Conservation (phyloP, 2,888 invertebrate species). For the Copidosoma aretas region DNA sequence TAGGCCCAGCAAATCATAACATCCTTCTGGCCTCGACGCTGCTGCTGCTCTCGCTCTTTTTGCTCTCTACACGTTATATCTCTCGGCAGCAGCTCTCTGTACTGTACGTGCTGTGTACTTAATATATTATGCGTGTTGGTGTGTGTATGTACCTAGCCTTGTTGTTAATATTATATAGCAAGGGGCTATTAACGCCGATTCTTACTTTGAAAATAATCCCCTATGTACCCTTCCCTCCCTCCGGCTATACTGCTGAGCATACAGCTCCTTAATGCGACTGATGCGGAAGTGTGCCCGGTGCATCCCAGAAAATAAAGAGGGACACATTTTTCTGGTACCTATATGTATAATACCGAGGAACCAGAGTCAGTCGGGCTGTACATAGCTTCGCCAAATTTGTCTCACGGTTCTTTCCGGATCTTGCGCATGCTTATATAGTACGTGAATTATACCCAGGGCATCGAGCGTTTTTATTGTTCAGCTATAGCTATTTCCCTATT, state of each 20-base stretch:
- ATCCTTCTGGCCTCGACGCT: conserved; percentile 45
- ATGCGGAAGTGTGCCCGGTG: conserved; percentile 36
- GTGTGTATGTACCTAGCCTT: background rate
- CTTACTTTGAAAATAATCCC: conserved; percentile 22
- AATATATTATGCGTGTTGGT: background rate
- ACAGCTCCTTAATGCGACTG: background rate
- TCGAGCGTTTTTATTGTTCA: too few relatives aligned
- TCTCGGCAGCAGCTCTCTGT: conserved; percentile 29
- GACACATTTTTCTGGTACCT: conserved; percentile 19
- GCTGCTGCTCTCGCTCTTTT: conserved; percentile 13
- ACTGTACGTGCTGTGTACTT: background rate
- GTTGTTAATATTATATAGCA: background rate
- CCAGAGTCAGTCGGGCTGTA: too few relatives aligned
- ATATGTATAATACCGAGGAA: too few relatives aligned
- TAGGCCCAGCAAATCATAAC: conserved; percentile 53
- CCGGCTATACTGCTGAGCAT: background rate
- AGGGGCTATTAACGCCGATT: conserved; percentile 9
- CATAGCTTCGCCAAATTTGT: too few relatives aligned
- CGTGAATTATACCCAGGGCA: too few relatives aligned
- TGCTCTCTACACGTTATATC: too few relatives aligned
- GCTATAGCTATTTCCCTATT: too few relatives aligned
- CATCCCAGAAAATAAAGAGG: conserved; percentile 14
- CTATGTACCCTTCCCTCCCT: conserved; percentile 2
- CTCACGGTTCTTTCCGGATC: too few relatives aligned
- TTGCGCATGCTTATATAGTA: too few relatives aligned